Conservation (phyloP, 2,888 invertebrate genomes). For the Ophion slaviceki region DNA sequence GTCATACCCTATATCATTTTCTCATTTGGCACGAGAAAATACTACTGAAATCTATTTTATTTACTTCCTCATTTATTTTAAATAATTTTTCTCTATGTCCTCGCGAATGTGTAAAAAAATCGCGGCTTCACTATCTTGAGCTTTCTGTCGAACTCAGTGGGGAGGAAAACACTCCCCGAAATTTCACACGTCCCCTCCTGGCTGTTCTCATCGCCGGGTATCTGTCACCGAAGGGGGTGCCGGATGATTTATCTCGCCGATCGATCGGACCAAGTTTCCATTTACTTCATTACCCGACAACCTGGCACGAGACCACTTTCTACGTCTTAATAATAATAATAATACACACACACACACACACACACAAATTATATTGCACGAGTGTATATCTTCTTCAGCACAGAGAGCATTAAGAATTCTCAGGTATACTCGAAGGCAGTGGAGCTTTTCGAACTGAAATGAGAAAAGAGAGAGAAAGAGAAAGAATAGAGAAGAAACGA, state of each 20-base stretch:
- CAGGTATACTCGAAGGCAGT: conserved; percentile 7
- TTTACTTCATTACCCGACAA: conserved; percentile 58
- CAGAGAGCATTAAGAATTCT: conserved; percentile 24
- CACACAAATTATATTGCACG: not conserved
- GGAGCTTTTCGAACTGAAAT: conserved; percentile 39
- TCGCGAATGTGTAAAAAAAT: conserved; percentile 5
- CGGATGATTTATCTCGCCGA: conserved; percentile 59
- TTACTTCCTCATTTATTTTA: no score
- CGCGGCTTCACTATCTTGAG: not conserved
- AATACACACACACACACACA: not conserved
- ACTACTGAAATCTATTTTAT: no score
- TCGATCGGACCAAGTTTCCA: conserved; percentile 61
- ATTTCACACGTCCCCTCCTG: conserved; percentile 24
- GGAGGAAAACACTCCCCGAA: conserved; percentile 16
- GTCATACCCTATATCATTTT: no score
- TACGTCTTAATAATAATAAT: conserved; percentile 11
- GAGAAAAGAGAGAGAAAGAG: conserved; percentile 8
- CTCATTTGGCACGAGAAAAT: no score
- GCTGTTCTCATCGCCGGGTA: not conserved
- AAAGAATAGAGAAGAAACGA: conserved; percentile 20
- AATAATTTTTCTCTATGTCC: not conserved
- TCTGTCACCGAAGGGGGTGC: conserved; percentile 13
- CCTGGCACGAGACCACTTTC: conserved; percentile 25
- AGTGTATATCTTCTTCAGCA: not conserved
- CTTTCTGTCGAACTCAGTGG: conserved; percentile 11